Conservation (phyloP, 2,888 invertebrate genomes). For the Orthonychiurus folsomi region DNA sequence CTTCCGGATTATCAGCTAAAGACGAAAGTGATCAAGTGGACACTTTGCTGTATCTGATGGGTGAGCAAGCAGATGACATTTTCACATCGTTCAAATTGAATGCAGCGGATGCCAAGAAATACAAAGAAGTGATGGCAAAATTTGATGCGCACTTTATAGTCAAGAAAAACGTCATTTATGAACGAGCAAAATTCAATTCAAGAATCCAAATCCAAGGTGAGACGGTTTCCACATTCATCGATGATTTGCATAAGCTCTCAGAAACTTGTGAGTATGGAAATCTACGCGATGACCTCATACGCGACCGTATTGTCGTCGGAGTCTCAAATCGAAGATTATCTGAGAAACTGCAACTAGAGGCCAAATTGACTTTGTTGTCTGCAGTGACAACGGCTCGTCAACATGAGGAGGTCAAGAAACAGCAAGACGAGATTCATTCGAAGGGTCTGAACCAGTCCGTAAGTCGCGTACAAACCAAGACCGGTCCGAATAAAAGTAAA, state of each 20-base stretch:
- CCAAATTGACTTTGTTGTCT: constrained; percentile 17
- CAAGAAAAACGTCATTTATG: constrained; percentile 23
- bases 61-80: constrained; percentile 27
- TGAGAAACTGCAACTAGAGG: constrained; percentile 25
- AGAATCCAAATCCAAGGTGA: constrained; percentile 21
- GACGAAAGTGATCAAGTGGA: constrained; percentile 20
- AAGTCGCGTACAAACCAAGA: neutral
- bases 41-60: constrained; percentile 26
- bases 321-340: constrained; percentile 23
- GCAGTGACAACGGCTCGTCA: constrained; percentile 19
- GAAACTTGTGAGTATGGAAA: constrained; percentile 25
- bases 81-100: constrained; percentile 14
- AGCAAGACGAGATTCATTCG: constrained; percentile 11
- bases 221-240: constrained; percentile 26
- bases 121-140: constrained; percentile 15
- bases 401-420: constrained; percentile 15
- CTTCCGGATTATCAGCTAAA: constrained; percentile 17
- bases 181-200: constrained; percentile 26
- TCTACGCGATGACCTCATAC: constrained; percentile 28
- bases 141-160: constrained; percentile 29
- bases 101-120: constrained; percentile 16
- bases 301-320: constrained; percentile 31
- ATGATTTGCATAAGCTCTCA: constrained; percentile 19
- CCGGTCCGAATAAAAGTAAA: neutral
- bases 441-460: neutral